Percentiles rank a stretch among this genome's conserved stretches.
phyloP scores from a whole-genome alignment of 1,140 invertebrate genomes.

The Drosophila mojavensis region DNA sequence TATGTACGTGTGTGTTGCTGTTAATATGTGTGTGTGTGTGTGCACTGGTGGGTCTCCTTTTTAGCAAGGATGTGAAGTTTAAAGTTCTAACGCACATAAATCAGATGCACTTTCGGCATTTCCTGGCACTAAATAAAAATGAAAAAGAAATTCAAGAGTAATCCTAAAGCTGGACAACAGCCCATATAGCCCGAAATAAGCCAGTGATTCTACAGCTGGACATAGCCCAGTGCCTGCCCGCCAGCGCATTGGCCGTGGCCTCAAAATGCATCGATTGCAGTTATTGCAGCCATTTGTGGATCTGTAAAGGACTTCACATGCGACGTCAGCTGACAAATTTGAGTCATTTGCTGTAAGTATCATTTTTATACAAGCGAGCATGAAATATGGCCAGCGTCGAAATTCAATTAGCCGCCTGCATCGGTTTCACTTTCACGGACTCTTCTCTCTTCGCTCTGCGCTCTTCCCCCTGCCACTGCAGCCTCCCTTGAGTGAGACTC shows the following conservation, averaged over 20 bases:
- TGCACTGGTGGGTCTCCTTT: not conserved
- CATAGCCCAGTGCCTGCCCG: conserved; percentile 3
- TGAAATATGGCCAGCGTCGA: conserved; percentile 66
- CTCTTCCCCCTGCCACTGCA: no score
- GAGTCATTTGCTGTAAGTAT: conserved; percentile 67
- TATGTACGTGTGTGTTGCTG: conserved; percentile 18
- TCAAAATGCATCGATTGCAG: conserved; percentile 60
- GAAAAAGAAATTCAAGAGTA: not conserved
- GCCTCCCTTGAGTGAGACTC: not conserved
- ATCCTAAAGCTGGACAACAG: conserved; percentile 40
- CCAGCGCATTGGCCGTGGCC: conserved; percentile 2
- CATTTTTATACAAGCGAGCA: conserved; percentile 58
- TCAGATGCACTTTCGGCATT: conserved; percentile 80
- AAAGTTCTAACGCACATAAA: conserved; percentile 78
- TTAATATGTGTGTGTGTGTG: not conserved
- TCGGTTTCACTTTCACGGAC: not conserved
- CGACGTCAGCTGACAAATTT: conserved; percentile 58
- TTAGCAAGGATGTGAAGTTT: conserved; percentile 55
- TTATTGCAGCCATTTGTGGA: conserved; percentile 71
- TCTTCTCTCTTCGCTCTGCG: no score
- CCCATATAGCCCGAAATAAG: conserved; percentile 59
- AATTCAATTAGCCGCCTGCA: conserved; percentile 68
- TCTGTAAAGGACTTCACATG: conserved; percentile 2
- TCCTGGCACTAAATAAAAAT: conserved; percentile 46
- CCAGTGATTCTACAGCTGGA: conserved; percentile 34